Base-by-base conservation (phyloP, 2,797 vertebrate genomes). In the Coregonus suidteri region DNA sequence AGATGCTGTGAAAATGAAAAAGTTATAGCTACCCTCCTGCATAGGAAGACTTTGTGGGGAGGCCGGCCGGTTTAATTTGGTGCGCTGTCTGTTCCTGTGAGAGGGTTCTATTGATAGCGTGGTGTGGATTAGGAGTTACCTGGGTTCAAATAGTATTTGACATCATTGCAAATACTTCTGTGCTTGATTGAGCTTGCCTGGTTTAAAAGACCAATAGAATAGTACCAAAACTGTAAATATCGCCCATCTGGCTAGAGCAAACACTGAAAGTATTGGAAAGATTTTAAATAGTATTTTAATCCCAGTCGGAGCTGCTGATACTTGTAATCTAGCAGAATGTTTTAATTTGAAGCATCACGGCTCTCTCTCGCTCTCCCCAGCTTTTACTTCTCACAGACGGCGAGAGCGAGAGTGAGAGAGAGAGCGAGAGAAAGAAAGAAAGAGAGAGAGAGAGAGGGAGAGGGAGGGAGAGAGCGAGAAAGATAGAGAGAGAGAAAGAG, bases 261-360 rank as follows among this genome's bases (percentile, higher is more conserved):
- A 59, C 7, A 62, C 4, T 25, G n/a, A 25, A 62, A 7, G n/a
- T 20, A 62, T 62, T 62, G 59, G n/a, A 62, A 62, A 25, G 59
- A 20, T 25, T 62, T 62, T 6, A 62, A 25, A 62, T 9, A 11
- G 59, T 62, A 20, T 25, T 62, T 62, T 6, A 62, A 25, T 20
- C n/a, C 59, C n/a, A 16, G 59, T 25, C 41, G 77, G 59, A 72
- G 81, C 51, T 30, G 84, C 84, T 85, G 91, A 90, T 90, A 91
- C 91, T 87, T 90, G 88, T 89, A 88, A 93, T 89, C 83, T 84
- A 86, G 84, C 85, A 87, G 83, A 88, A 84, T 84, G 84, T 85
- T 91, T 92, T 88, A 85, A 93, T 93, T 92, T 92, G 88, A 91
- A 88, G 91, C 87, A 79, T 92, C n/a, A n/a, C n/a, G n/a, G n/a